Conservation (phyloP, 2,113 vertebrate genomes). For the Boleophthalmus pectinirostris region DNA sequence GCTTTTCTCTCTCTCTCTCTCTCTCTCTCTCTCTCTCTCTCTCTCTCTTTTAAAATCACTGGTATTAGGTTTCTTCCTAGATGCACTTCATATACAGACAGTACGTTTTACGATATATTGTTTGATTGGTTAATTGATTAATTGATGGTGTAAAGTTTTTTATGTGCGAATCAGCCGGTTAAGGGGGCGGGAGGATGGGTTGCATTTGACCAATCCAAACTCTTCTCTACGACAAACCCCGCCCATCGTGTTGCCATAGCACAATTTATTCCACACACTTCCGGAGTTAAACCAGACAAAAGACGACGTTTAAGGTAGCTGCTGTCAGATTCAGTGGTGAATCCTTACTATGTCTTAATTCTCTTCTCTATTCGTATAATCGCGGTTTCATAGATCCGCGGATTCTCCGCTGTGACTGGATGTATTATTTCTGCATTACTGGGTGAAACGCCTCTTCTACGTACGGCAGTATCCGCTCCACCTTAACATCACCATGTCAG, state of each 20-base stretch:
- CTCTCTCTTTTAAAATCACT: not conserved
- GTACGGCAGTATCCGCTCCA: slow-evolving; percentile 26
- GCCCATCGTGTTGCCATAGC: not conserved
- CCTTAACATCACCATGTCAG: slow-evolving; percentile 75
- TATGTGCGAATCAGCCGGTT: not conserved
- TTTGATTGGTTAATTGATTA: not conserved
- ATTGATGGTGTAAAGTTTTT: not conserved
- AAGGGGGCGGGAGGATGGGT: not conserved
- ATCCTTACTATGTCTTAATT: not conserved
- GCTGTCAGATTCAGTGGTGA: not conserved
- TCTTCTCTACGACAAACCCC: not conserved
- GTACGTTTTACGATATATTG: not conserved
- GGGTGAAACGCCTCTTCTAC: too few relatives aligned
- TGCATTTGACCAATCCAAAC: slow-evolving; percentile 10
- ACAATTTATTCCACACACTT: slow-evolving; percentile 40
- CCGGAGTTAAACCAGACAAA: slow-evolving; percentile 45
- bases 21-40: not conserved
- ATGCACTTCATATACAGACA: too few relatives aligned
- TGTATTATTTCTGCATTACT: not conserved
- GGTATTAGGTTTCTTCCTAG: not conserved
- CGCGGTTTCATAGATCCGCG: too few relatives aligned
- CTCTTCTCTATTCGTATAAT: not conserved
- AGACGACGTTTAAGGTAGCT: slow-evolving; percentile 49
- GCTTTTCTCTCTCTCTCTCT: not conserved
- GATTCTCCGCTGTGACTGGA: too few relatives aligned